Evolutionary conservation across 2,888 invertebrate genomes (phyloP), one percentile per base, ranked within the genome.

Genomic region (Harpalus rufipes): DNA sequence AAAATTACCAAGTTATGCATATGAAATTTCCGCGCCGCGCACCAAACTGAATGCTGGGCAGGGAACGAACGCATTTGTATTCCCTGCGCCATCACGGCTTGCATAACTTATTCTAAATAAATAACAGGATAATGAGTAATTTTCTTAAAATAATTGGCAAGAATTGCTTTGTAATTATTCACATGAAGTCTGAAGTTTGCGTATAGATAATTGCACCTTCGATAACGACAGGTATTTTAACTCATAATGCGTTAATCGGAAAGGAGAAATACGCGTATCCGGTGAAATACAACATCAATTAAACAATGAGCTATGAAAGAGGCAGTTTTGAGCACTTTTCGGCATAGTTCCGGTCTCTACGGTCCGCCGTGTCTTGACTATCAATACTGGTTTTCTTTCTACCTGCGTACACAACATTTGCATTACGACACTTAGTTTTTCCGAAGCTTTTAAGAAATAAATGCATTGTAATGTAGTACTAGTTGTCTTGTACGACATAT

Each of bases 161-260:
- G 72, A 83, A 83, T 83, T 74, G 74, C 83, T 4, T 59, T 39
- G 76, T 83, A 74, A 83, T 83, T 83, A 83, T 83, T 74, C 83
- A 83, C 74, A 41, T 61, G 83, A 72, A 59, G 82, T 65, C 72
- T 56, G 16, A 74, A 74, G 72, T 68, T 41, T 56, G 83, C 41
- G 83, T 21, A 51, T 78, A 65, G 78, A 63, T 84, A 79, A 79
- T 78, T 84, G 84, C 65, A 51, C 51, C 65, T 78, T 79, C 84
- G 84, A 84, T 84, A 84, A 84, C 78, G 84, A 84, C 78, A 63
- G 79, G 78, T 68, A 84, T 79, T 84, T 84, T 84, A 79, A 76
- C 44, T 84, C 84, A 84, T 84, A 84, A 84, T 84, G 79, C 84
- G 84, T 84, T 84, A 84, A 84, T 84, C 84, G 84, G 79, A 84